Evolutionary conservation across 1,140 invertebrate species (phyloP).

Genomic region (Drosophila arawakana): DNA sequence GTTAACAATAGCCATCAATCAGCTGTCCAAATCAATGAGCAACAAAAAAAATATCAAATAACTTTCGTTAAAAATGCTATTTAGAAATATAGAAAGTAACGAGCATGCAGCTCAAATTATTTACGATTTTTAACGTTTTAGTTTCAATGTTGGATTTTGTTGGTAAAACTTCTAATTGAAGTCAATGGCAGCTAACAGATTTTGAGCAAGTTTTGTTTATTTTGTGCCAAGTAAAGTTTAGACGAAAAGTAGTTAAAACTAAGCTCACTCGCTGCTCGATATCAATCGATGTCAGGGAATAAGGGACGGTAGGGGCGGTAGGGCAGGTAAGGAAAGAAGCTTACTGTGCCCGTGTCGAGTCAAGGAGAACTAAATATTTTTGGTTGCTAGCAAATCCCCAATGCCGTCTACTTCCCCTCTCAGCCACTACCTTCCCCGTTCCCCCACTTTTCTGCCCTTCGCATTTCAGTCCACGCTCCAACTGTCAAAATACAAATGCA

Average conservation of each 20-base stretch:
- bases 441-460: not conserved
- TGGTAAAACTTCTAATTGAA: slow-evolving; percentile 15
- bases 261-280: not conserved
- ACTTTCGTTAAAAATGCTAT: not conserved
- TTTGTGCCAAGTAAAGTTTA: slow-evolving; percentile 13
- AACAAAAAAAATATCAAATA: not conserved
- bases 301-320: not conserved
- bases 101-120: not conserved
- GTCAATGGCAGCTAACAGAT: slow-evolving; percentile 11
- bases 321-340: not conserved
- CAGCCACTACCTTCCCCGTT: not conserved
- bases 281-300: slow-evolving; percentile 9
- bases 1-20: not conserved
- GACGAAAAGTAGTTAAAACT: slow-evolving; percentile 23
- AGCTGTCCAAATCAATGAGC: not conserved
- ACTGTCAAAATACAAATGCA: slow-evolving; percentile 65
- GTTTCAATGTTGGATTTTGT: not conserved
- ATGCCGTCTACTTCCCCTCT: not conserved
- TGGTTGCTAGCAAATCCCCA: slow-evolving; percentile 6
- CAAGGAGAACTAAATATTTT: slow-evolving; percentile 20
- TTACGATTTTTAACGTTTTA: not conserved
- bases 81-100: not conserved
- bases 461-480: slow-evolving; percentile 5
- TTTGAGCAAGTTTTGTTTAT: slow-evolving; percentile 11
- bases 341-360: slow-evolving; percentile 7